Evolutionary conservation across 2,888 invertebrate species (phyloP), one percentile per base, ranked within the genome.

Genomic region (Elaeidobius kamerunicus): DNA sequence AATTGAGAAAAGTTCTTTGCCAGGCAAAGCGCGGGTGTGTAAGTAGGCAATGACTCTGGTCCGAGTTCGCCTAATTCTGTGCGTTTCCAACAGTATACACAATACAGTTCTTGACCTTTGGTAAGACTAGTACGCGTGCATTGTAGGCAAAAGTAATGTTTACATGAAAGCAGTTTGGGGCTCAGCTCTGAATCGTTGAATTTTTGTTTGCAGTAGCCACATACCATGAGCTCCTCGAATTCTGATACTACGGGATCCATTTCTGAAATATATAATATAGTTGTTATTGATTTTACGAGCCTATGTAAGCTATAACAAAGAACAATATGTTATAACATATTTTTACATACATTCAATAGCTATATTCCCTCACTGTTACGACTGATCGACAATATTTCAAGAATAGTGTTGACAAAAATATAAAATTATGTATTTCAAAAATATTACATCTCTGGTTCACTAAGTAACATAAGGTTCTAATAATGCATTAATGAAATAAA

Each of bases 131-230:
- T 79, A 66, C 83, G 82, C 70, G 85, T 82, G 74, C 86, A 87
- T 68, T 83, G 81, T 71, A 86, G 76, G 71, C 87, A 87, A 73
- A 86, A 86, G 74, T 85, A 84, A 71, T 87, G 87, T 69, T 85
- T 84, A 77, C 87, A 87, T 61, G 83, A 80, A 62, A 87, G 78
- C 71, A 85, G 74, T 72, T 87, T 86, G 57, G 86, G 86, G 68
- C 81, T 79, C 68, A 83, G 82, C 70, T 86, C 85, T 57, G 77
- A 76, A 64, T 85, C 84, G 73, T 86, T 86, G 76, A 85, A 86
- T 70, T 83, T 81, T 71, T 82, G 80, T 74, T 84, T 84, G 78
- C 86, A 86, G 70, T 81, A 84, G 67, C 84, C 83, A 78, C 89
- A 85, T 67, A 83, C 75, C 71, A 84, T 83, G 71, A 86, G 76